Evolutionary conservation across 2,888 invertebrate genomes (phyloP).

Genomic region (Epirrhoe alternata): DNA sequence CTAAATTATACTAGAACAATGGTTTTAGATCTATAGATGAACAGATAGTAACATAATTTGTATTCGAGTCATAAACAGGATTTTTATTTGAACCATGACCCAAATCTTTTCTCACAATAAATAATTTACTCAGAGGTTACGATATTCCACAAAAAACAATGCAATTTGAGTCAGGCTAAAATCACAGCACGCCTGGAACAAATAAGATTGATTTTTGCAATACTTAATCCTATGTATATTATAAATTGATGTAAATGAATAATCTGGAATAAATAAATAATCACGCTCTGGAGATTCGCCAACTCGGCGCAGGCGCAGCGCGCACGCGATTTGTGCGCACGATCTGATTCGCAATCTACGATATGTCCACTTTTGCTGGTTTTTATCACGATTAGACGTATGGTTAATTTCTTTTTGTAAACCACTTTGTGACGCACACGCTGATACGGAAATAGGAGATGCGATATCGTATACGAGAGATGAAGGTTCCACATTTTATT

Average conservation of each 20-base stretch:
- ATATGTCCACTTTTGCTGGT: constrained; percentile 47
- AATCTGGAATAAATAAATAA: constrained; percentile 68
- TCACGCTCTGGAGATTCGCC: constrained; percentile 58
- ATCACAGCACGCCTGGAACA: constrained; percentile 11
- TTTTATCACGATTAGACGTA: constrained; percentile 42
- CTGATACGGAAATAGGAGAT: neutral
- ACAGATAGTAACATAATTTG: neutral
- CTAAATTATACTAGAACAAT: neutral
- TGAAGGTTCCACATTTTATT: neutral
- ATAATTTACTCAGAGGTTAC: constrained; percentile 7
- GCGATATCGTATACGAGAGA: neutral
- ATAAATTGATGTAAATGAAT: constrained; percentile 66
- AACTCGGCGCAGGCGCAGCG: constrained; percentile 46
- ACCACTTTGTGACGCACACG: constrained; percentile 17
- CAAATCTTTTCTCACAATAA: constrained; percentile 6
- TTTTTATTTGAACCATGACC: constrained; percentile 6
- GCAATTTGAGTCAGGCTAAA: constrained; percentile 2
- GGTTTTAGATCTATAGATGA: neutral
- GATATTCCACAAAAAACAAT: constrained; percentile 7
- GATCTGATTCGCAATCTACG: constrained; percentile 43
- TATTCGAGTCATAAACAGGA: neutral
- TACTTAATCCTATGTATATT: constrained; percentile 22
- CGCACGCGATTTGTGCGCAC: constrained; percentile 53
- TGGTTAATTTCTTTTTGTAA: constrained; percentile 29
- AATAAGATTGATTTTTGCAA: constrained; percentile 30